Evolutionary conservation across 2,797 vertebrate species (phyloP), one percentile per base, ranked within the genome.

Genomic region (Eutrigla gurnardus): DNA sequence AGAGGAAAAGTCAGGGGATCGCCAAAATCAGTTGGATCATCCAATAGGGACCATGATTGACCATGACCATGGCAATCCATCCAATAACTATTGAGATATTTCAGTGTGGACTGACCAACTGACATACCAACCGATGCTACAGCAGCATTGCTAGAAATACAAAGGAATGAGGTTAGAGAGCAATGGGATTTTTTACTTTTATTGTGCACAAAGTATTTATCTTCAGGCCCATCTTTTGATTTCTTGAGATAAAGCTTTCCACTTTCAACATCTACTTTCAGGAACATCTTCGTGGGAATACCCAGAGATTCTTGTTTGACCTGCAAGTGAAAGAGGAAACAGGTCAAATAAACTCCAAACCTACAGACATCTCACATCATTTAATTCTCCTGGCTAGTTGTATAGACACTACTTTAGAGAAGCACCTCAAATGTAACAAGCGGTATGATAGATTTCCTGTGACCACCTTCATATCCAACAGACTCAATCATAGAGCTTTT

Each of bases 181-280:
- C 1, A 5, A 17, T 47, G 2, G 36, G 7, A 54, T 32, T 61
- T 47, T 96, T 90, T 96, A 99, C 98, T 99, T 96, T 98, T 99
- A 77, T 97, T 98, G 91, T 99, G 97, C 32, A 94, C 95, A 86
- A 93, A 98, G 91, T 95, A 98, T 85, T 99, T 99, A 85, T 99
- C 98, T 75, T 99, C 97, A 2, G 98, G 95, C 1, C 97, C 97
- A 18, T 99, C 98, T 92, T 96, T 98, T 42, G 96, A 95, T 86
- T 98, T 99, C 92, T 98, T 99, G 76, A 97, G 92, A 76, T 94
- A 96, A 67, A 99, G 88, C 83, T 98, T 99, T 68, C 98, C 98
- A 72, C 95, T 93, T 91, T 99, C 97, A 43, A 99, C 96, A n/a
- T 99, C 98, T 7, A 99, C 98, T 85, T 98, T 99, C 75, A 99